Evolutionary conservation across 2,888 invertebrate genomes (phyloP).

Genomic region (Kryphioiulus occultus): DNA sequence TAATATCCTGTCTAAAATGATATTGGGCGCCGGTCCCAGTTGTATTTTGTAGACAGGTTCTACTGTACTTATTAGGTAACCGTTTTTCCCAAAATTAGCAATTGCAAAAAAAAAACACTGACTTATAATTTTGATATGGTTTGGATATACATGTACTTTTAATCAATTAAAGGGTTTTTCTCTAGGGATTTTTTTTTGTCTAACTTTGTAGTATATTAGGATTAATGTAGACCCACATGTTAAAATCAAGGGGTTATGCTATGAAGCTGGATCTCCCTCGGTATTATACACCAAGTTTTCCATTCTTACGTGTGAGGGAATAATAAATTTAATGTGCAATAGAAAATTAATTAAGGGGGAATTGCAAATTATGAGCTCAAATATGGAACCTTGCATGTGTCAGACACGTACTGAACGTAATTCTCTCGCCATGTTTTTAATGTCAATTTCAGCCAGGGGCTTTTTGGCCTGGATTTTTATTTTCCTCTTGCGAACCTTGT

Average conservation of each 20-base stretch:
- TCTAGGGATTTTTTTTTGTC: not conserved
- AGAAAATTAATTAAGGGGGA: slow-evolving; percentile 30
- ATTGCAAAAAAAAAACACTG: no score
- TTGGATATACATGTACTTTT: no score
- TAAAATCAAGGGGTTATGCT: not conserved
- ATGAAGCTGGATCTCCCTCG: not conserved
- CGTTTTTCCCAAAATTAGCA: no score
- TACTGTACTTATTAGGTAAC: no score
- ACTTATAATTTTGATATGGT: no score
- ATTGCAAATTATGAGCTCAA: slow-evolving; percentile 25
- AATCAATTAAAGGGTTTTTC: not conserved
- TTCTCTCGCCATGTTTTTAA: not conserved
- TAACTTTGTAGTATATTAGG: not conserved
- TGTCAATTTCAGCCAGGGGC: not conserved
- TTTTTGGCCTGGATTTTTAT: not conserved
- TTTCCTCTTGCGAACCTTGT: not conserved
- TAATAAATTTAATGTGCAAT: slow-evolving; percentile 15
- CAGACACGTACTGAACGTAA: not conserved
- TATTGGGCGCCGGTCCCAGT: no score
- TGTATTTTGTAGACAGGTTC: no score
- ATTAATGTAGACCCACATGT: not conserved
- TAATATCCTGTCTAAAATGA: no score
- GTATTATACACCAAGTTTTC: not conserved
- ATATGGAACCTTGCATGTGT: not conserved
- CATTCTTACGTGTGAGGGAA: not conserved